phyloP scores from a whole-genome alignment of 2,797 vertebrate species.

The Melanotaenia nigrans region DNA sequence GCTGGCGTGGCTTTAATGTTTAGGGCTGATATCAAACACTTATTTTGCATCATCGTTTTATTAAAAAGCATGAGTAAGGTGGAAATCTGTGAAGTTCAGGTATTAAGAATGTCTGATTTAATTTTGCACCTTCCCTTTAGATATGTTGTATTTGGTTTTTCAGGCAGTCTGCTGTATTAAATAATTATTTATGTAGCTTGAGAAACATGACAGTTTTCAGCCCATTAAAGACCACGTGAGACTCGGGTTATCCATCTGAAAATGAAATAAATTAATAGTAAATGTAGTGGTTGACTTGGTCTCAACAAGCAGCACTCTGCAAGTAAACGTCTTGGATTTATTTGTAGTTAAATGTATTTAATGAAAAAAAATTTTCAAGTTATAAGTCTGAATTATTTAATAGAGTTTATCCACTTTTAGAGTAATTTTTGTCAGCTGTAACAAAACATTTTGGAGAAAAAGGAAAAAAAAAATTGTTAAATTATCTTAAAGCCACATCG shows the following conservation, averaged over 20 bases:
- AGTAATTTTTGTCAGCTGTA: background rate
- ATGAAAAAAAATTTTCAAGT: background rate
- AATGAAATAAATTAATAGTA: background rate
- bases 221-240: background rate
- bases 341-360: background rate
- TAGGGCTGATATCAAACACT: background rate
- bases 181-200: conserved; percentile 5
- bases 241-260: background rate
- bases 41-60: background rate
- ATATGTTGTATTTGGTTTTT: background rate
- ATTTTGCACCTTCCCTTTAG: background rate
- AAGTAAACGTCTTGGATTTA: background rate
- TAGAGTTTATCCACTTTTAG: background rate
- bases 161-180: background rate
- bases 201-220: background rate
- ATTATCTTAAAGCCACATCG: conserved; percentile 1
- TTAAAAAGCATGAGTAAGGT: background rate
- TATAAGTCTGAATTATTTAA: background rate
- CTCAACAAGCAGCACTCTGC: background rate
- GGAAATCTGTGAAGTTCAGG: background rate
- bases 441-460: background rate
- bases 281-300: background rate
- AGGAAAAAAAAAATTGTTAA: background rate
- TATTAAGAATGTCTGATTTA: background rate
- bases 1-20: background rate